Conservation (phyloP, 2,797 vertebrate species). For the Tragelaphus eurycerus region DNA sequence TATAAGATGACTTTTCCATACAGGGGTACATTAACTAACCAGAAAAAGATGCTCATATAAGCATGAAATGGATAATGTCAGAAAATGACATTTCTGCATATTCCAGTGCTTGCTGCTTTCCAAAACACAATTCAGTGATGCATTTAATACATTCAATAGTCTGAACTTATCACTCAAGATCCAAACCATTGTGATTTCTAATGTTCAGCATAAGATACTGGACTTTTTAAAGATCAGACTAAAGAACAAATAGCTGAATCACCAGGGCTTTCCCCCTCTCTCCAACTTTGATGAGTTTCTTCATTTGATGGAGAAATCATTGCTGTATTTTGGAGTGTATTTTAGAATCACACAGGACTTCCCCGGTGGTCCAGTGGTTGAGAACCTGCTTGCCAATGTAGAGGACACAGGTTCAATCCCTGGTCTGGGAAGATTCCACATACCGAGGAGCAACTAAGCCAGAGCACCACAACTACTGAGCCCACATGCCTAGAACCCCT, state of each 20-base stretch:
- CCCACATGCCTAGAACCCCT: not conserved
- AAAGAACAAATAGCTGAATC: not conserved
- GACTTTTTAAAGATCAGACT: not conserved
- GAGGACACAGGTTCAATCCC: not conserved
- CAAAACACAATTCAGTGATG: not conserved
- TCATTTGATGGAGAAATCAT: not conserved
- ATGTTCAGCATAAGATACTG: not conserved
- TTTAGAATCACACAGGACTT: not conserved
- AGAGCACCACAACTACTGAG: not conserved
- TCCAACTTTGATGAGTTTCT: not conserved
- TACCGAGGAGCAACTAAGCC: not conserved
- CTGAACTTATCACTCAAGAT: not conserved
- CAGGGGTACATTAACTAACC: not conserved
- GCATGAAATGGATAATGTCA: not conserved
- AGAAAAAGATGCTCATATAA: not conserved
- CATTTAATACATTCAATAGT: not conserved
- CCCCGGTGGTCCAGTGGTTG: not conserved
- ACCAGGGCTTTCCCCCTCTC: not conserved
- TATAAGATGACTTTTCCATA: conserved; percentile 5
- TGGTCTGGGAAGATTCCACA: not conserved
- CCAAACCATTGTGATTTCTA: not conserved
- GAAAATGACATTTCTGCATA: not conserved
- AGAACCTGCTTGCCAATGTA: not conserved
- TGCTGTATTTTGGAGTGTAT: not conserved
- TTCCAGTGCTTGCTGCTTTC: not conserved